These are phyloP conservation scores for Bacillus rossius DNA, from an alignment of 1,140 invertebrate species.

Conservation along the genomic window DNA sequence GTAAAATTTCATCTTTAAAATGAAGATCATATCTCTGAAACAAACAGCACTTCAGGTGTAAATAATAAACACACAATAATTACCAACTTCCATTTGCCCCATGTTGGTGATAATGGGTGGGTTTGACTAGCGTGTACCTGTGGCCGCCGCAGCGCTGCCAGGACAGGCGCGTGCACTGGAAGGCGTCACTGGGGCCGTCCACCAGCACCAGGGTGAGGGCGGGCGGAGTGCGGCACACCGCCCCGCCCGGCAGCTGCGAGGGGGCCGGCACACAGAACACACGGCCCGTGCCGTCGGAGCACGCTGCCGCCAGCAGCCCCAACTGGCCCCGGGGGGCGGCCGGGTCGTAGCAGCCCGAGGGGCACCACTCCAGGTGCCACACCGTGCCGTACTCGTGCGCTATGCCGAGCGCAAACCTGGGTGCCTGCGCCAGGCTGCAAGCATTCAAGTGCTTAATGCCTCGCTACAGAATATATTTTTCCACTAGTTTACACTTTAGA, in stretches of 20 bases:
- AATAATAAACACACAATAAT: no score
- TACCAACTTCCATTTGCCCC: constrained; percentile 14
- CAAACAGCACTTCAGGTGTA: no score
- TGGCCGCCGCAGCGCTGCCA: constrained; percentile 41
- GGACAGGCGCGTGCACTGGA: constrained; percentile 41
- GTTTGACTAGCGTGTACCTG: constrained; percentile 30
- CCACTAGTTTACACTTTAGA: neutral
- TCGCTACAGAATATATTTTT: no score
- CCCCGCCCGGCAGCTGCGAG: constrained; percentile 30
- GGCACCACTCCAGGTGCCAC: constrained; percentile 70
- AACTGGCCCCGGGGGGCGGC: constrained; percentile 41
- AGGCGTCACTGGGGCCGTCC: constrained; percentile 14
- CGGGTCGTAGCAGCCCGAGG: constrained; percentile 56
- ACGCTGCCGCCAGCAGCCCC: constrained; percentile 62
- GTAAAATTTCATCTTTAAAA: no score
- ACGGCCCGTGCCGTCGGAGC: constrained; percentile 53
- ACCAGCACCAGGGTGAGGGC: constrained; percentile 33
- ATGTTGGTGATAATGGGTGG: constrained; percentile 35
- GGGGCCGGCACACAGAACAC: constrained; percentile 57
- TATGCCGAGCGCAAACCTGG: constrained; percentile 48
- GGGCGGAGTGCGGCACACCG: constrained; percentile 41
- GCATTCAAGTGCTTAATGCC: no score
- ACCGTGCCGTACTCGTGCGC: constrained; percentile 58
- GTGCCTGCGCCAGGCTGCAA: constrained; percentile 14
- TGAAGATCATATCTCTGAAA: no score